These are phyloP conservation scores for Eulacestoma nigropectus DNA, from an alignment of 2,113 vertebrate species.

Conservation along the genomic window DNA sequence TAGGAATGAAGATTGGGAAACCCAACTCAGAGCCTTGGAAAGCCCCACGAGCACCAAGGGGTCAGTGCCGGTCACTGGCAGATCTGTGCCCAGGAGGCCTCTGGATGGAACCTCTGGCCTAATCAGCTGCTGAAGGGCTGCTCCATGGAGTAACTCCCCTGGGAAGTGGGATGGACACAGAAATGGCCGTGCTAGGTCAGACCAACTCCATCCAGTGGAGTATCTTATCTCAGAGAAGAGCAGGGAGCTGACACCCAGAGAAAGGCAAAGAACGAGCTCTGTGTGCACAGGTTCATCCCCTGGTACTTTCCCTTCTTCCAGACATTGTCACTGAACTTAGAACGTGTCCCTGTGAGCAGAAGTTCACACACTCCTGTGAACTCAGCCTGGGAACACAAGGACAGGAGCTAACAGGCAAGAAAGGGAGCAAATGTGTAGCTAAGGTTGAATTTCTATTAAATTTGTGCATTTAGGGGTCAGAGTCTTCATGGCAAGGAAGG, in stretches of 20 bases:
- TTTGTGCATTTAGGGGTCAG: not conserved
- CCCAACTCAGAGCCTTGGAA: not conserved
- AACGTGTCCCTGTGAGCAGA: not conserved
- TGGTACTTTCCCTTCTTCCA: not conserved
- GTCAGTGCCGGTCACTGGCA: accelerated
- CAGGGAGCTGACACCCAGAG: not conserved
- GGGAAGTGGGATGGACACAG: not conserved
- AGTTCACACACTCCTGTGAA: not conserved
- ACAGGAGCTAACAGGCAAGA: not conserved
- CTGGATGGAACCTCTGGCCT: conserved; percentile 12
- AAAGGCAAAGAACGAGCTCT: not conserved
- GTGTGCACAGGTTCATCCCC: not conserved
- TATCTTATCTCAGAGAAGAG: not conserved
- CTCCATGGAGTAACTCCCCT: not conserved
- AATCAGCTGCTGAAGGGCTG: not conserved
- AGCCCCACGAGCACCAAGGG: not conserved
- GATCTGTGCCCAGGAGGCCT: not conserved
- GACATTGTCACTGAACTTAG: not conserved
- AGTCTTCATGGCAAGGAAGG: not conserved
- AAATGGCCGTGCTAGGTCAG: not conserved
- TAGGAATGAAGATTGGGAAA: not conserved
- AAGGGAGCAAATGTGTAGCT: not conserved
- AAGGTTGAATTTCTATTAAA: not conserved
- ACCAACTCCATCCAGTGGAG: not conserved
- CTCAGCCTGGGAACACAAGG: not conserved